These are phyloP conservation scores for Tarsius wallacei DNA, from an alignment of 2,797 vertebrate species.

Conservation along the genomic window DNA sequence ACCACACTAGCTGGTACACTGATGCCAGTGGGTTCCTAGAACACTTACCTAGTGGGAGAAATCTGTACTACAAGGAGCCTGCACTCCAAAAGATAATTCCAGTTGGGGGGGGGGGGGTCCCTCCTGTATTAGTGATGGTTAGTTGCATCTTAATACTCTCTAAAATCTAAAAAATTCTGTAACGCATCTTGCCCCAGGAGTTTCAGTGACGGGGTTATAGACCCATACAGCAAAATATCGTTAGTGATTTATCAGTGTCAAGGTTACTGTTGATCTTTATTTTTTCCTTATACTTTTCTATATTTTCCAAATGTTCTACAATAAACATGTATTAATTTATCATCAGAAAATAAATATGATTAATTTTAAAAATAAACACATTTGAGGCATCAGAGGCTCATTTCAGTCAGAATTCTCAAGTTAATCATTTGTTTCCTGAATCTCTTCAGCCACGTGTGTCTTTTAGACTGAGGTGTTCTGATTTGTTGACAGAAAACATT, in stretches of 20 bases:
- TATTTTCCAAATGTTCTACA: constrained; percentile 23
- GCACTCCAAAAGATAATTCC: no score
- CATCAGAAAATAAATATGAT: neutral
- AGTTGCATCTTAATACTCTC: neutral
- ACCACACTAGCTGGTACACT: no score
- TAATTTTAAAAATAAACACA: constrained; percentile 18
- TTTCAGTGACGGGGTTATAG: neutral
- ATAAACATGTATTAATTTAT: constrained; percentile 15
- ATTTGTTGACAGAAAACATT: constrained; percentile 40
- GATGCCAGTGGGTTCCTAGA: no score
- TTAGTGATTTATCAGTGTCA: neutral
- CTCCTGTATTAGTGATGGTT: neutral
- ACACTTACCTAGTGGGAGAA: no score
- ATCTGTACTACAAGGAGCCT: no score
- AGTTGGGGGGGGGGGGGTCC: no score
- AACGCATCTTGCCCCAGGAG: neutral
- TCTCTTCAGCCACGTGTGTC: neutral
- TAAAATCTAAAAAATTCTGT: neutral
- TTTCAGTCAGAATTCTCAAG: constrained; percentile 33
- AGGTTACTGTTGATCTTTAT: neutral
- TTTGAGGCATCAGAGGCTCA: constrained; percentile 4
- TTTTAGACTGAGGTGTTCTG: constrained; percentile 1
- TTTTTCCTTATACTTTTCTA: constrained; percentile 7
- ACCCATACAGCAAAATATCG: neutral
- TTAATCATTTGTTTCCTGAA: neutral